Percentiles rank a stretch among this genome's conserved stretches.
Conservation (phyloP, 2,797 vertebrate species). For the Aphelocoma californica region DNA sequence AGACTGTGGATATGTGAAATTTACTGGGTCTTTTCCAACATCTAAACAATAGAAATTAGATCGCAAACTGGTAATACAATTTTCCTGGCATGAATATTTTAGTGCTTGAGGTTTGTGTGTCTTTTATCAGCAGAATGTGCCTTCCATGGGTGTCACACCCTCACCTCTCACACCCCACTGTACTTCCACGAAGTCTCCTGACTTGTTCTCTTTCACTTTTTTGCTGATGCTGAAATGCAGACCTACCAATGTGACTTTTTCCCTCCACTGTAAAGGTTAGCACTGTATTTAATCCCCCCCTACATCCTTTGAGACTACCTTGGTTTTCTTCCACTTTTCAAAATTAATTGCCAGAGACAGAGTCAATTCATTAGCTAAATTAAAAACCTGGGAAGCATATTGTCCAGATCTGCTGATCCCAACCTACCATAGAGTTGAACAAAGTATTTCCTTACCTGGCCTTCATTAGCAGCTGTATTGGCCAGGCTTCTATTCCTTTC, state of each 20-base stretch:
- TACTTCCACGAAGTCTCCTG: neutral
- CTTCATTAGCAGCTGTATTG: conserved; percentile 8
- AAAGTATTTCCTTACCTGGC: conserved; percentile 34
- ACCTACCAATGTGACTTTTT: neutral
- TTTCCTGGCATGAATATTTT: neutral
- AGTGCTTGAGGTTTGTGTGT: neutral
- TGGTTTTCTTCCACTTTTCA: conserved; percentile 32
- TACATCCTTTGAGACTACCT: conserved; percentile 23
- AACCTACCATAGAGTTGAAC: neutral
- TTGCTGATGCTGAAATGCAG: neutral
- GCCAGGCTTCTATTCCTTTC: conserved; percentile 15
- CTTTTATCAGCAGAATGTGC: neutral
- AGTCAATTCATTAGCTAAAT: conserved; percentile 63
- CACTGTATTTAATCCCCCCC: neutral
- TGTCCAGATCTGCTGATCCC: conserved; percentile 42
- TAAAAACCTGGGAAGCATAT: conserved; percentile 40
- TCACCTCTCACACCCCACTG: neutral
- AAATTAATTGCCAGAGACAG: conserved; percentile 45
- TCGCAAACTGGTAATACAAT: neutral
- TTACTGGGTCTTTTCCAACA: neutral
- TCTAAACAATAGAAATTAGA: neutral
- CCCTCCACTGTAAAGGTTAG: conserved; percentile 1
- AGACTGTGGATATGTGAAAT: neutral
- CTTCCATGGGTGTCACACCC: neutral
- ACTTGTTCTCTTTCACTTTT: neutral